Base-by-base conservation (phyloP, 2,113 vertebrate genomes). In the Seriola aureovittata region DNA sequence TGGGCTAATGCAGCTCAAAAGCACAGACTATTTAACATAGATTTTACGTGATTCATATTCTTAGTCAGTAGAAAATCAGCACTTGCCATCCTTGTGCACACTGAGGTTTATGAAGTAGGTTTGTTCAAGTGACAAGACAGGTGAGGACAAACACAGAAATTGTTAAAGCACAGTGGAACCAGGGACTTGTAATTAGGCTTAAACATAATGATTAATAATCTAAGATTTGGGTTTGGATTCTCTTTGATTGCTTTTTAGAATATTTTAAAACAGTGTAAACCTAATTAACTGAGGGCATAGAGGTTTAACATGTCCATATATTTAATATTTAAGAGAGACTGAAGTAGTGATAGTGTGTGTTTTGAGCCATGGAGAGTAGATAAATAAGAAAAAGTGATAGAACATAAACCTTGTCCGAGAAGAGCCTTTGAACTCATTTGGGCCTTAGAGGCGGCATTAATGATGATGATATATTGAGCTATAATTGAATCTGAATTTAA, bases 401-500 rank as follows among this genome's bases (percentile, higher is more conserved):
- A 52, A 60, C 42, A 58, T 42, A 42, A 71, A 25, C 44, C 32
- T 17, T 42, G 40, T 79, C 29, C 13, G 48, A 60, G 3, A 38
- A 1, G 7, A 82, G 54, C 16, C 64, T 60, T 55, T 55, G 52
- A 71, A 54, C 59, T 60, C 57, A 52, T 81, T 50, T 25, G 0
- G 54, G 67, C 36, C 64, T 40, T 52, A 42, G 59, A 86, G 78
- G 62, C 10, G 0, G 32, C 23, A 23, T 4, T 76, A 73, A 77
- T 71, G 42, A 73, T 14, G 42, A 71, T 86, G 79, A 88, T 86
- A n/a, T 84, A 88, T 63, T 60, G 63, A 62, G 75, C 75, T 25
- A 80, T 82, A 69, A 90, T 88, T 82, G 68, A 88, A 86, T 55
- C 13, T 5, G 32, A 86, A 76, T 86, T 86, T 58, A 82, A 82